Evolutionary conservation across 2,113 vertebrate genomes (phyloP).

Genomic region (Lepus timidus): DNA sequence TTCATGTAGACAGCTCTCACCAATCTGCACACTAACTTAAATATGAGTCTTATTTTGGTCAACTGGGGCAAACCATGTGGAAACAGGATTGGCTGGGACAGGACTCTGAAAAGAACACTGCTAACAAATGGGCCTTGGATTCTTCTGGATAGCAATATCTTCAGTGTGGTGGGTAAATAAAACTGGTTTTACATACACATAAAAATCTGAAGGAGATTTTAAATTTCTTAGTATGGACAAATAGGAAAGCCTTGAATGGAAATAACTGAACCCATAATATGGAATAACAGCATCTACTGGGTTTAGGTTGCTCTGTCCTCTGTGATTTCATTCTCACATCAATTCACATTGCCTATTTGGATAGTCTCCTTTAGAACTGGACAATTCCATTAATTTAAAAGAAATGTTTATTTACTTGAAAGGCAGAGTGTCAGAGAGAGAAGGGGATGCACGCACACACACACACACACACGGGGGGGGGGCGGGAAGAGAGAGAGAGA

Average conservation of each 20-base stretch:
- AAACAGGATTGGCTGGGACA: neutral
- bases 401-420: no score
- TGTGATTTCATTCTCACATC: neutral
- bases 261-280: neutral
- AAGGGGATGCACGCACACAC: no score
- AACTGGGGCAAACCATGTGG: neutral
- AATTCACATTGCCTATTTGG: neutral
- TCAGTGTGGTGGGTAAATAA: constrained; percentile 13
- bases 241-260: neutral
- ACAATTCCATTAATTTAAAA: neutral
- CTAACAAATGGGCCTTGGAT: neutral
- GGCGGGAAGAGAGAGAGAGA: no score
- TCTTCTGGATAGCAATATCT: neutral
- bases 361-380: neutral
- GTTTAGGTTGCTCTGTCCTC: neutral
- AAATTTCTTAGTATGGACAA: neutral
- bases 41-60: neutral
- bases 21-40: neutral
- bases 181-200: neutral
- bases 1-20: neutral
- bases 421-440: no score
- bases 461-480: no score
- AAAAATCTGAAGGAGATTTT: neutral
- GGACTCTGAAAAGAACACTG: neutral
- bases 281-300: neutral